Conservation (phyloP, 37 sponge, comb jelly and placozoan species). For the Mnemiopsis leidyi region DNA sequence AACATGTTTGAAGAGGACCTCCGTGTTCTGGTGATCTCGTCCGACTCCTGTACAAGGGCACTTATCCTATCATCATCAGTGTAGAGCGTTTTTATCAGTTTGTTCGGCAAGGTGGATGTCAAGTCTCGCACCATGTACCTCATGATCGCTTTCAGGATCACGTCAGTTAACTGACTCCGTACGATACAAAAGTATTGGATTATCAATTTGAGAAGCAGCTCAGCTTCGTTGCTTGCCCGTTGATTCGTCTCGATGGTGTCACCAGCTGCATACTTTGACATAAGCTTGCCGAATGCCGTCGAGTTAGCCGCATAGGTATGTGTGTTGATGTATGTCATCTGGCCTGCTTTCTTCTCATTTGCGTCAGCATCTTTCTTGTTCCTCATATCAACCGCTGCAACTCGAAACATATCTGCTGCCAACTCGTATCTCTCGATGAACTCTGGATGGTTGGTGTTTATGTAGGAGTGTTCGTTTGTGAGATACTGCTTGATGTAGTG, state of each 20-base stretch:
- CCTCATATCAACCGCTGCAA: background rate
- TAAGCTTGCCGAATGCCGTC: background rate
- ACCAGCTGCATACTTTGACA: background rate
- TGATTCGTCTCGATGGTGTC: background rate
- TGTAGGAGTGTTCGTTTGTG: slow-evolving; percentile 90
- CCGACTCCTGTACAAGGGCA: slow-evolving; percentile 77
- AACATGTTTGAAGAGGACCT: slow-evolving; percentile 81
- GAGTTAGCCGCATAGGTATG: background rate
- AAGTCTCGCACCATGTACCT: slow-evolving; percentile 90
- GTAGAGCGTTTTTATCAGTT: slow-evolving; percentile 85
- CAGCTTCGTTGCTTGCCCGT: slow-evolving; percentile 44
- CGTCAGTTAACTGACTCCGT: slow-evolving; percentile 85
- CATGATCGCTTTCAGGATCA: slow-evolving; percentile 90
- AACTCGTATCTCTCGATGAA: slow-evolving; percentile 71
- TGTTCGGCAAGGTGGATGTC: slow-evolving; percentile 75
- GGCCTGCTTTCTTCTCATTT: background rate
- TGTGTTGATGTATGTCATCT: background rate
- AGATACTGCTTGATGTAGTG: slow-evolving; percentile 87
- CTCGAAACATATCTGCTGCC: slow-evolving; percentile 34
- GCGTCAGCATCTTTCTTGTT: background rate
- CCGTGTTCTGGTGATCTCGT: slow-evolving; percentile 68
- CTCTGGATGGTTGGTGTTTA: slow-evolving; percentile 98
- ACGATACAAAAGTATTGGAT: slow-evolving; percentile 90
- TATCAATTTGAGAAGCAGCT: slow-evolving; percentile 80
- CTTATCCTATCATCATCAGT: slow-evolving; percentile 69